Conservation (phyloP, 2,888 invertebrate species). For the Panopea generosa region DNA sequence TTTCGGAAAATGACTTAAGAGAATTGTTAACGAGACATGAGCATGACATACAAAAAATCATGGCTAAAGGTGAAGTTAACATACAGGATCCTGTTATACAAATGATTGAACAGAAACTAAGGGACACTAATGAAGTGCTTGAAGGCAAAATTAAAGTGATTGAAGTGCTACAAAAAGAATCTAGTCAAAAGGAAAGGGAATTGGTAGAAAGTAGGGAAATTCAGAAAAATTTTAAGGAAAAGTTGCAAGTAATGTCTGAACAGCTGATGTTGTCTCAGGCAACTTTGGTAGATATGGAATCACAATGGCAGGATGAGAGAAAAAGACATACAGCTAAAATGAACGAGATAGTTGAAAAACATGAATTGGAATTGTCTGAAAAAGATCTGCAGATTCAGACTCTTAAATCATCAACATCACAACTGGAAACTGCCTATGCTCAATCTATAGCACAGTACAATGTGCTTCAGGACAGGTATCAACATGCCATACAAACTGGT, state of each 20-base stretch:
- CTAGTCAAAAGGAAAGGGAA: constrained; percentile 76
- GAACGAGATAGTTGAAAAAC: constrained; percentile 84
- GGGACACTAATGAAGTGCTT: constrained; percentile 80
- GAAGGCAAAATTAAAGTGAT: constrained; percentile 82
- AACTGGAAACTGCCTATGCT: constrained; percentile 78
- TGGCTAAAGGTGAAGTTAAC: constrained; percentile 78
- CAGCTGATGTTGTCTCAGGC: constrained; percentile 93
- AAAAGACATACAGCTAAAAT: constrained; percentile 85
- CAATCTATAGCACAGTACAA: constrained; percentile 79
- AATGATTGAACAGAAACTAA: constrained; percentile 81
- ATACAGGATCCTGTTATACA: constrained; percentile 78
- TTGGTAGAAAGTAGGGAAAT: constrained; percentile 84
- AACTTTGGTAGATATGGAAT: constrained; percentile 90
- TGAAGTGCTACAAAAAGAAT: constrained; percentile 78
- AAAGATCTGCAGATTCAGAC: constrained; percentile 86
- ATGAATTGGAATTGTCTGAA: constrained; percentile 77
- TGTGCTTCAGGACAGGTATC: constrained; percentile 77
- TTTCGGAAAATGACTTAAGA: constrained; percentile 77
- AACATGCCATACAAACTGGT: constrained; percentile 58
- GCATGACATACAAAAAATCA: constrained; percentile 77
- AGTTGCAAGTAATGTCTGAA: constrained; percentile 92
- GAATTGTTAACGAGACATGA: constrained; percentile 79
- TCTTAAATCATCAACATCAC: constrained; percentile 71
- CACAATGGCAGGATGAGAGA: constrained; percentile 90
- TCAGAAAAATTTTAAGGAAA: constrained; percentile 89